A percentile compares a stretch with the other conserved stretches of the same genome.
Evolutionary conservation across 2,797 vertebrate genomes (phyloP).

Genomic region (Microchirus variegatus): DNA sequence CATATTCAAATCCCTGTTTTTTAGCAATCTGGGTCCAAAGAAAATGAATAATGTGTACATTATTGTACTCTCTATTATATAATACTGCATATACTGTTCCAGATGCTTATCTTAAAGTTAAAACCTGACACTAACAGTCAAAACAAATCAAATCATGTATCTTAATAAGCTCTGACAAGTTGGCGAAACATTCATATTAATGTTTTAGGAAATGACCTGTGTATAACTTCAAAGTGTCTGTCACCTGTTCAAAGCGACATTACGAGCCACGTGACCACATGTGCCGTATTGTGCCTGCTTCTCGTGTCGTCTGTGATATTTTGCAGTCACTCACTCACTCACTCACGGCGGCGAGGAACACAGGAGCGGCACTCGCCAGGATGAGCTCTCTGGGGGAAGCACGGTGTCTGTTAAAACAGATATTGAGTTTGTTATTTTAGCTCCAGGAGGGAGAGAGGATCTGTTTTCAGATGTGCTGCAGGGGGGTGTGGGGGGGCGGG

Average conservation of each 20-base stretch:
- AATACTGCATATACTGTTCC: background rate
- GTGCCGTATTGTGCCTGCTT: constrained; percentile 39
- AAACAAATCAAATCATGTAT: constrained; percentile 31
- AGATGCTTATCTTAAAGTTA: background rate
- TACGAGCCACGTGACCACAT: constrained; percentile 51
- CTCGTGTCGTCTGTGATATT: constrained; percentile 23
- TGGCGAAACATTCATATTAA: constrained; percentile 21
- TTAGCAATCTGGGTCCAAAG: no score
- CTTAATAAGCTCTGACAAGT: constrained; percentile 25
- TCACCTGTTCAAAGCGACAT: constrained; percentile 43
- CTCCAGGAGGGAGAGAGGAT: constrained; percentile 58
- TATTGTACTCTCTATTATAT: no score
- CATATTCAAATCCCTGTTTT: no score
- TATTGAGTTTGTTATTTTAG: constrained; percentile 70
- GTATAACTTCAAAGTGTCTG: constrained; percentile 57
- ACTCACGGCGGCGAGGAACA: constrained; percentile 12
- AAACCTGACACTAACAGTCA: constrained; percentile 2
- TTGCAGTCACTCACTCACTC: constrained; percentile 16
- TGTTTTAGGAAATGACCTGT: constrained; percentile 50
- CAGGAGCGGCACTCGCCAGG: constrained; percentile 34
- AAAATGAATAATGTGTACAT: no score
- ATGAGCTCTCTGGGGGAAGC: constrained; percentile 55
- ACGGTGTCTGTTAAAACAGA: constrained; percentile 68
- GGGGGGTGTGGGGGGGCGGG: constrained; percentile 53
- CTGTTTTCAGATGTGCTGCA: constrained; percentile 64